Evolutionary conservation across 2,797 vertebrate species (phyloP), one percentile per base, ranked within the genome.

Genomic region (Leuciscus waleckii): DNA sequence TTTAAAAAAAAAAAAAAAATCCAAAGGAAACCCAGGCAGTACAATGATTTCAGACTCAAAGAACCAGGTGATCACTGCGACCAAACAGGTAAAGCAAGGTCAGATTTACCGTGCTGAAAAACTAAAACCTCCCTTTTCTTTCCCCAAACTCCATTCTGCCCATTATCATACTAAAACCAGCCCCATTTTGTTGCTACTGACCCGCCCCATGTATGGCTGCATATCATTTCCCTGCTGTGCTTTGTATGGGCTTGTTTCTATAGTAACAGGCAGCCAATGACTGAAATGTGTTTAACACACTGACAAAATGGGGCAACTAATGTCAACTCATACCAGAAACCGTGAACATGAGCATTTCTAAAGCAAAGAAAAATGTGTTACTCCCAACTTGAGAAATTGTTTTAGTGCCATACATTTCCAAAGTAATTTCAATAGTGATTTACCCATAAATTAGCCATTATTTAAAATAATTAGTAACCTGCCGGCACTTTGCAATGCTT

Each of bases 51-150:
- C 90, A 92, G 88, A 93, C 93, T 92, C 86, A 91, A 89, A 88
- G 80, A 90, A 91, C 70, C 90, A 93, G 92, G 92, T 93, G 91
- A 94, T 95, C 93, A 92, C 92, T 95, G 95, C 94, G 93, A 90
- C 88, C 88, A 92, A 90, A 91, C 89, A 88, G 83, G 84, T 87
- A 14, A 21, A 71, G 75, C 83, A 41, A 79, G 85, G 81, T 77
- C 85, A 78, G 81, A 63, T 74, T 82, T 79, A 85, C 88, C 86
- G 74, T 14, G 79, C 87, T 54, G n/a, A 29, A 79, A 88, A 84
- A 82, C 32, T 23, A 89, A 71, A 61, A 71, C 56, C 69, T 46
- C 84, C 43, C 67, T 58, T 49, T 35, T 65, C 67, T 63, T 39
- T 7, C 69, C 56, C 39, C 43, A 54, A 56, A 61, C 83, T 76